Conservation (phyloP, 2,113 vertebrate species). For the Procavia capensis region DNA sequence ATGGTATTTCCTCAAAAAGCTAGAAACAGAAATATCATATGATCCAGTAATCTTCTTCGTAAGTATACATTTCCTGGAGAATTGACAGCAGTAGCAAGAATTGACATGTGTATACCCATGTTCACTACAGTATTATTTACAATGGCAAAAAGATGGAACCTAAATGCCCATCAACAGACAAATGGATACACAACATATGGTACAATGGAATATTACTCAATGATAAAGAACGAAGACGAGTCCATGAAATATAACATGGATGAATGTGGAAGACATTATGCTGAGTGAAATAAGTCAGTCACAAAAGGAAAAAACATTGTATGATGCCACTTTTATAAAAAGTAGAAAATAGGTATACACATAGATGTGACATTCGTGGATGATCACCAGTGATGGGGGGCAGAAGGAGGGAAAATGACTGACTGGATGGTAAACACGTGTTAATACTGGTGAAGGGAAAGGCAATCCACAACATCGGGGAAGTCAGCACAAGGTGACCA, state of each 20-base stretch:
- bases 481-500: background rate
- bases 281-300: background rate
- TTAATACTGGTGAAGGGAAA: background rate
- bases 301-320: background rate
- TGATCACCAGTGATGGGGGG: background rate
- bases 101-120: background rate
- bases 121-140: background rate
- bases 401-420: background rate
- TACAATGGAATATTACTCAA: background rate
- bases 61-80: background rate
- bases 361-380: background rate
- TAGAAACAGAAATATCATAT: background rate
- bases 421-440: background rate
- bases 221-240: background rate
- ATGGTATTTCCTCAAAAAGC: background rate
- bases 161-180: background rate
- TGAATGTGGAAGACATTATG: background rate
- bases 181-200: background rate
- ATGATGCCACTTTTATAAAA: background rate
- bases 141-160: background rate
- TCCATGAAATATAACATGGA: background rate
- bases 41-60: background rate
- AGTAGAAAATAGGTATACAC: background rate
- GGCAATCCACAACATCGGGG: background rate
- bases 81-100: background rate